Conservation (phyloP, 2,888 invertebrate species). For the Troides aeacus region DNA sequence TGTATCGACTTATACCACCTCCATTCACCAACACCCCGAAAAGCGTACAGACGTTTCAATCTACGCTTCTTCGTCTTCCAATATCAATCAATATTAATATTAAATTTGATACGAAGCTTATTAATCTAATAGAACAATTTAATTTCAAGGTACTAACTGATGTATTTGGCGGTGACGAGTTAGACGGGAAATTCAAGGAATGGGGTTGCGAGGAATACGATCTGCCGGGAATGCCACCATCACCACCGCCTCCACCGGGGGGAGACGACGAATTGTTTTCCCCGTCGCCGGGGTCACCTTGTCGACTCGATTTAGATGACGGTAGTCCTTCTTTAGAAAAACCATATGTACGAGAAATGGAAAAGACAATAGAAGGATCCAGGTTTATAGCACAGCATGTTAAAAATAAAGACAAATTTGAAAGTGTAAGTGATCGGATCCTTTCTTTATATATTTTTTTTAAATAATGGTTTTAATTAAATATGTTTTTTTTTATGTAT, state of each 20-base stretch:
- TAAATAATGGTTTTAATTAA: background rate
- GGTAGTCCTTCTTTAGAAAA: constrained; percentile 90
- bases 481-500: constrained; percentile 26
- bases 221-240: constrained; percentile 85
- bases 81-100: background rate
- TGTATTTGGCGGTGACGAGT: constrained; percentile 83
- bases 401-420: constrained; percentile 96
- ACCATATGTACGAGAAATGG: constrained; percentile 90
- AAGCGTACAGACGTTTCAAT: constrained; percentile 60
- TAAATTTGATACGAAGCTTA: background rate
- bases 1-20: constrained; percentile 68
- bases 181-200: constrained; percentile 74
- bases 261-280: constrained; percentile 92
- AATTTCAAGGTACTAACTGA: constrained; percentile 85
- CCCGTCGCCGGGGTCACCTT: constrained; percentile 85
- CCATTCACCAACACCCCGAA: constrained; percentile 58
- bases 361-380: constrained; percentile 95
- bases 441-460: background rate
- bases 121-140: constrained; percentile 1
- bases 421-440: constrained; percentile 86
- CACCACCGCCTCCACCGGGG: constrained; percentile 86
- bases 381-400: constrained; percentile 97
- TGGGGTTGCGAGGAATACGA: constrained; percentile 86
- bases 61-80: constrained; percentile 43
- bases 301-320: constrained; percentile 80